Evolutionary conservation across 2,888 invertebrate genomes (phyloP).

Genomic region (Neuroscelio doddi): DNA sequence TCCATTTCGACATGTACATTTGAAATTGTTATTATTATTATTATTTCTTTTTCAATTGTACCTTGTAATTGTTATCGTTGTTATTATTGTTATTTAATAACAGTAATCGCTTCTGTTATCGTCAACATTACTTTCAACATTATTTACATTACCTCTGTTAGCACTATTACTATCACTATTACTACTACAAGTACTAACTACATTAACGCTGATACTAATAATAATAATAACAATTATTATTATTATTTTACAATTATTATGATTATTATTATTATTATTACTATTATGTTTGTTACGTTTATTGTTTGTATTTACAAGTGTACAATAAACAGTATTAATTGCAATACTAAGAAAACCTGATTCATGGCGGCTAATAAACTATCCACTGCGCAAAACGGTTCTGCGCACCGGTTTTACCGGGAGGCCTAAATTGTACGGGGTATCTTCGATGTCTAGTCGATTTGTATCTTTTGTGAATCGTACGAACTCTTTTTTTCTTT

Average conservation of each 20-base stretch:
- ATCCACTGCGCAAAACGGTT: conserved; percentile 66
- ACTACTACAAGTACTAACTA: conserved; percentile 9
- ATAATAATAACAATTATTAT: background rate
- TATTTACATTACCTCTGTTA: conserved; percentile 43
- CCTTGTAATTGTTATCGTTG: too few species aligned
- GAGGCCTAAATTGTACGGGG: conserved; percentile 54
- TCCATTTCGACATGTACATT: conserved; percentile 16
- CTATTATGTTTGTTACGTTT: conserved; percentile 55
- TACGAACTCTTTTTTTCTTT: conserved; percentile 38
- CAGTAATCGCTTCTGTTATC: too few species aligned
- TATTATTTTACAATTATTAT: conserved; percentile 40
- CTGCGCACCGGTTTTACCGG: conserved; percentile 61
- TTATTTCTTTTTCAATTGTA: background rate
- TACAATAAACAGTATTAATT: conserved; percentile 64
- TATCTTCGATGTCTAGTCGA: conserved; percentile 49
- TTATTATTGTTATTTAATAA: too few species aligned
- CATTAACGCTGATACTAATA: background rate
- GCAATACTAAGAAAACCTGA: conserved; percentile 65
- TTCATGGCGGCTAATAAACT: conserved; percentile 69
- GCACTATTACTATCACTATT: conserved; percentile 48
- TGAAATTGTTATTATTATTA: conserved; percentile 3
- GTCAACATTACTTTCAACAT: too few species aligned
- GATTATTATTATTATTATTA: conserved; percentile 51
- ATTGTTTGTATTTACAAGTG: conserved; percentile 49
- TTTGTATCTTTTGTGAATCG: conserved; percentile 46